A percentile compares a stretch with the other conserved stretches of the same genome.
phyloP scores from a whole-genome alignment of 2,888 invertebrate genomes.

The Rutpela maculata region DNA sequence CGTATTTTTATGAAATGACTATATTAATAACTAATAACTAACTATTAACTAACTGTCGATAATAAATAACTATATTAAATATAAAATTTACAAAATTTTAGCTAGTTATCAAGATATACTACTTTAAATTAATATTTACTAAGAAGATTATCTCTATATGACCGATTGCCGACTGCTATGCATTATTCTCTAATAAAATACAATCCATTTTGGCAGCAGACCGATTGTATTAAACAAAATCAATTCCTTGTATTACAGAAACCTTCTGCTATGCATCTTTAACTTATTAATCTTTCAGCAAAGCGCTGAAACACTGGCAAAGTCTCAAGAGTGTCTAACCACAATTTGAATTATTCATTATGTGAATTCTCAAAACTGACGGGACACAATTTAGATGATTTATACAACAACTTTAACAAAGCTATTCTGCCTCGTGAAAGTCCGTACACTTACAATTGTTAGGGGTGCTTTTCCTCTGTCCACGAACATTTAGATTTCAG shows the following conservation, averaged over 20 bases:
- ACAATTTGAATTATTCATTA: slow-evolving; percentile 60
- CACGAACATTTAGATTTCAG: slow-evolving; percentile 18
- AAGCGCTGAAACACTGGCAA: slow-evolving; percentile 49
- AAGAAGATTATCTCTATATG: too few relatives aligned
- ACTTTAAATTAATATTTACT: too few relatives aligned
- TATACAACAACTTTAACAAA: slow-evolving; percentile 50
- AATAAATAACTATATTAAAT: too few relatives aligned
- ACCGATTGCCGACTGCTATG: too few relatives aligned
- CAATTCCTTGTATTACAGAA: not conserved
- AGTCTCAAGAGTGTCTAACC: slow-evolving; percentile 56
- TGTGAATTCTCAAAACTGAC: slow-evolving; percentile 59
- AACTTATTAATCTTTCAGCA: slow-evolving; percentile 10
- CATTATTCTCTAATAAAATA: too few relatives aligned
- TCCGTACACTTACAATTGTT: slow-evolving; percentile 1
- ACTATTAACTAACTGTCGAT: too few relatives aligned
- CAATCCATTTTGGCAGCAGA: not conserved
- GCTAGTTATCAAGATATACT: too few relatives aligned
- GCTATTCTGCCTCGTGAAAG: not conserved
- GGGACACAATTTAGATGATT: slow-evolving; percentile 58
- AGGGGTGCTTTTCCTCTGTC: slow-evolving; percentile 7
- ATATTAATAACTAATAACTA: too few relatives aligned
- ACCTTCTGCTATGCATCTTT: slow-evolving; percentile 10
- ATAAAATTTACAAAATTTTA: too few relatives aligned
- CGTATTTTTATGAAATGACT: too few relatives aligned
- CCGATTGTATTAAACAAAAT: not conserved